Evolutionary conservation across 2,797 vertebrate genomes (phyloP), one percentile per base, ranked within the genome.

Genomic region (Hirundo rustica): DNA sequence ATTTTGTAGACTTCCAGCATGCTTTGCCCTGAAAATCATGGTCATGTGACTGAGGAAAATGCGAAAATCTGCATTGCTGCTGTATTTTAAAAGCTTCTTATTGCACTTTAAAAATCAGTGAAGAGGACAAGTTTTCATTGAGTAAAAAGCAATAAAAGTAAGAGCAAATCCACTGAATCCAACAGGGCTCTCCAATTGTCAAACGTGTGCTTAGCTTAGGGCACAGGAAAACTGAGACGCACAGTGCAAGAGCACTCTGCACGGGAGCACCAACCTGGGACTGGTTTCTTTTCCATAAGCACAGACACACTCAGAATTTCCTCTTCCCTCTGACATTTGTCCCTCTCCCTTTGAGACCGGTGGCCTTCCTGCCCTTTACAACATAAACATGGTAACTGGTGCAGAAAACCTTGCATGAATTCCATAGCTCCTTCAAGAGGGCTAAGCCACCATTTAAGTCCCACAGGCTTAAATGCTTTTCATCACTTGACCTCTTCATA

Each of bases 401-500:
- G 75, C 23, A 88, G 76, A 85, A 81, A 90, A 55, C 57, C 71
- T 94, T 71, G 66, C 55, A 81, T 64, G 74, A 90, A 86, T 93
- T 88, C 76, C 87, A 34, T 4, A 66, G 22, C 27, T 92, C 85
- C 54, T 89, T 90, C 67, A 62, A 68, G 66, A 75, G n/a, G 60
- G 53, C 53, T 91, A 94, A 92, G 64, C 34, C 79, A 84, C 62
- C 66, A 84, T 57, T 75, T 88, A 91, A 93, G 12, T 76, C 73
- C 48, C 85, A 67, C 53, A 76, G 85, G 83, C 25, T 92, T 88
- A 95, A 95, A 84, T 54, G 67, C 19, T 67, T 85, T 90, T 79
- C 71, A 84, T 74, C 53, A 71, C 67, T 94, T 90, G 91, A 95
- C 83, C 95, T 94, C 85, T 93, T 76, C 88, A 55, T 40, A 86